Conservation (phyloP, 2,888 invertebrate genomes). For the Microctonus aethiopoides region DNA sequence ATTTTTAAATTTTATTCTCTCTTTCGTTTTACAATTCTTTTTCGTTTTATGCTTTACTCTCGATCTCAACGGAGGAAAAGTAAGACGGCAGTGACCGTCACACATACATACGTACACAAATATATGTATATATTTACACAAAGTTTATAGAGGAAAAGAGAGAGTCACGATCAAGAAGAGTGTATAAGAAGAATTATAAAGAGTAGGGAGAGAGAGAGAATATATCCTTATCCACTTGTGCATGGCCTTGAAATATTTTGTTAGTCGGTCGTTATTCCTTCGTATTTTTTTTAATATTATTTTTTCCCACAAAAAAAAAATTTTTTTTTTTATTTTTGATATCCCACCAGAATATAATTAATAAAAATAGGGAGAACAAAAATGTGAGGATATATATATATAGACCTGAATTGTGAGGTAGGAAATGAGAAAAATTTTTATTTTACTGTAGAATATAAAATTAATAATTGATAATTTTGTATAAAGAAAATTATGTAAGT, state of each 20-base stretch:
- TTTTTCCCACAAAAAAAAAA: background rate
- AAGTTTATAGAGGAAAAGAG: too few relatives aligned
- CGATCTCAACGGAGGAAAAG: conserved; percentile 52
- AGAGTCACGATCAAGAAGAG: background rate
- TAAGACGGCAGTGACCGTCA: conserved; percentile 34
- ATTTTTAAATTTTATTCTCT: background rate
- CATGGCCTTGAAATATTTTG: background rate
- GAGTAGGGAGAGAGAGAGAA: background rate
- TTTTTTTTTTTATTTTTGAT: background rate
- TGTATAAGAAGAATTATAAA: background rate
- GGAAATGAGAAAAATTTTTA: too few relatives aligned
- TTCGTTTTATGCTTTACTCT: conserved; percentile 47
- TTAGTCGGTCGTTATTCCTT: background rate
- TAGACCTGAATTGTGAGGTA: too few relatives aligned
- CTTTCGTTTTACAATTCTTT: conserved; percentile 7
- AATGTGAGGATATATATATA: too few relatives aligned
- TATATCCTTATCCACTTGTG: background rate
- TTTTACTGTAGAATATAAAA: too few relatives aligned
- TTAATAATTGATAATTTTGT: too few relatives aligned
- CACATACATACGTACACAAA: background rate
- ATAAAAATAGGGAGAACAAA: too few relatives aligned
- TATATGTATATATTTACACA: background rate
- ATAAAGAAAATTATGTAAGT: too few relatives aligned
- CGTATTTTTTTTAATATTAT: background rate
- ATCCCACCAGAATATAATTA: too few relatives aligned